Evolutionary conservation across 2,888 invertebrate genomes (phyloP).

Genomic region (Shargacucullia verbasci): DNA sequence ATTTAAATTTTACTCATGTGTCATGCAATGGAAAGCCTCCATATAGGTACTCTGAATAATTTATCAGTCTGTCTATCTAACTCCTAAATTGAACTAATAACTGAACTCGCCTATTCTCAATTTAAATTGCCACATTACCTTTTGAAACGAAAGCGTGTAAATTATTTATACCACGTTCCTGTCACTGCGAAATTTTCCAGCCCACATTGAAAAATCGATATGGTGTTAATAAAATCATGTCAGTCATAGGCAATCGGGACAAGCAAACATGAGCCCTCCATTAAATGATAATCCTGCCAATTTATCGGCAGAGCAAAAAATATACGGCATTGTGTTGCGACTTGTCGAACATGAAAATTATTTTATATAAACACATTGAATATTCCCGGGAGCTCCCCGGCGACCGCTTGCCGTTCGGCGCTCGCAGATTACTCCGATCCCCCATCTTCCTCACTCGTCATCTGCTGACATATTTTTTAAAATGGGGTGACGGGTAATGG

Average conservation of each 20-base stretch:
- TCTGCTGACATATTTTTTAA: conserved; percentile 88
- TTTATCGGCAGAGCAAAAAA: conserved; percentile 87
- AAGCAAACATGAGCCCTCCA: conserved; percentile 88
- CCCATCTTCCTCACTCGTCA: conserved; percentile 81
- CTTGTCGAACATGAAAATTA: conserved; percentile 89
- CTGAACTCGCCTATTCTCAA: conserved; percentile 73
- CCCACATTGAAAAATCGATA: conserved; percentile 76
- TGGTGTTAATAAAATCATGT: conserved; percentile 87
- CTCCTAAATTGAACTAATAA: conserved; percentile 78
- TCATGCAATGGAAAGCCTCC: conserved; percentile 74
- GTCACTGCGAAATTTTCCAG: conserved; percentile 72
- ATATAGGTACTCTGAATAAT: conserved; percentile 75
- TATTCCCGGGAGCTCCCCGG: conserved; percentile 81
- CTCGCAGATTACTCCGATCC: conserved; percentile 77
- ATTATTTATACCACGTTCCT: conserved; percentile 72
- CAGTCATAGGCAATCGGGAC: conserved; percentile 86
- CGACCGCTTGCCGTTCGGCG: conserved; percentile 48
- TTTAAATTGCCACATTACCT: conserved; percentile 78
- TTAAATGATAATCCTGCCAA: conserved; percentile 89
- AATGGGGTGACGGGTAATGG: conserved; percentile 87
- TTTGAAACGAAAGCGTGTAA: conserved; percentile 75
- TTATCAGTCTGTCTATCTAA: conserved; percentile 76
- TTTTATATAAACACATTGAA: conserved; percentile 89
- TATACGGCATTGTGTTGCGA: conserved; percentile 84
- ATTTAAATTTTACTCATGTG: conserved; percentile 75